Conservation (phyloP, 2,113 vertebrate genomes). For the Tyrannus savana region DNA sequence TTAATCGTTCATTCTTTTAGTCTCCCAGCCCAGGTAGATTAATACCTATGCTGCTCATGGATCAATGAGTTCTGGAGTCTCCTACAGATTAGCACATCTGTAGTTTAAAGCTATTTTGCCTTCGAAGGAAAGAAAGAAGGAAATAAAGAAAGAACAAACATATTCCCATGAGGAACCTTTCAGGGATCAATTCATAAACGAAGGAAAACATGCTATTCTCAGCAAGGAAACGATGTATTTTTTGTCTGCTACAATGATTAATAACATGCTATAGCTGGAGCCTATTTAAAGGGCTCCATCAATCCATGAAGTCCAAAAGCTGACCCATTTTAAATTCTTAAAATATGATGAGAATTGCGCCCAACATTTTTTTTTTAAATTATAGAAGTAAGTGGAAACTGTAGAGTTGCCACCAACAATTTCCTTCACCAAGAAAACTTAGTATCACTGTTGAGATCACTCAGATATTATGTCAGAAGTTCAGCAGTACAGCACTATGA, state of each 20-base stretch:
- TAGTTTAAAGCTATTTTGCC: constrained; percentile 65
- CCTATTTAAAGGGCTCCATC: constrained; percentile 64
- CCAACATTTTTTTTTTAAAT: neutral
- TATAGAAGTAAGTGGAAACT: neutral
- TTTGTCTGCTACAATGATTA: constrained; percentile 69
- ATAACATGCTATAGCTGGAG: neutral
- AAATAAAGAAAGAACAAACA: neutral
- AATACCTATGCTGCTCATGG: constrained; percentile 60
- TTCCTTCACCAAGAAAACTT: neutral
- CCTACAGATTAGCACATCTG: constrained; percentile 69
- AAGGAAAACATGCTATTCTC: constrained; percentile 74
- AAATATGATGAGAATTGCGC: neutral
- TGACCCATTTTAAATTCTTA: constrained; percentile 49
- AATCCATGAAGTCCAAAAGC: constrained; percentile 34
- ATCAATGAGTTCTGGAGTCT: constrained; percentile 68
- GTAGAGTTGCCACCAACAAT: neutral
- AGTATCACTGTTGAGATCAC: neutral
- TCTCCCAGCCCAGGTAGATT: constrained; percentile 57
- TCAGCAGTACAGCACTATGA: neutral
- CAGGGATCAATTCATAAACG: constrained; percentile 72
- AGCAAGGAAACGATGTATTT: constrained; percentile 68
- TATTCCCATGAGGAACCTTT: constrained; percentile 54
- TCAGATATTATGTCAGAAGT: neutral
- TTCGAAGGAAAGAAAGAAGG: constrained; percentile 11
- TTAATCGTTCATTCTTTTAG: constrained; percentile 68